Evolutionary conservation across 2,888 invertebrate species (phyloP), one percentile per base, ranked within the genome.

Genomic region (Phengaris alcon): DNA sequence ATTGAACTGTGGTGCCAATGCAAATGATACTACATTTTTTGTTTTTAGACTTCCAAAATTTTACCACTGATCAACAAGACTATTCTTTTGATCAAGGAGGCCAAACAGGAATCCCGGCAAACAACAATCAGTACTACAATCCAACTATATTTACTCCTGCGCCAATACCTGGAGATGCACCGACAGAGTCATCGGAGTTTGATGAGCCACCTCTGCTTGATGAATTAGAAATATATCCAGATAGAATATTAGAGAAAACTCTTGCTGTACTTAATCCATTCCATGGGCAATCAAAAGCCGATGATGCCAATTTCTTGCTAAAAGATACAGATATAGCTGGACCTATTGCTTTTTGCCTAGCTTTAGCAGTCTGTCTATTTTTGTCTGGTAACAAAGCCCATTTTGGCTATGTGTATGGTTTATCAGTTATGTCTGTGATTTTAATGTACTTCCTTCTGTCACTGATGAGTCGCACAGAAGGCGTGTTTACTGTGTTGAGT

Each of bases 381-480:
- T 86, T 96, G 13, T 95, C 96, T 75, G 96, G 96, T 0, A 97
- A 96, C 75, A 97, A 97, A 88, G 95, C 97, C 52, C 97, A 97
- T 81, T 98, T 98, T 90, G 97, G 98, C 75, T 98, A 98, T 93
- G 97, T 99, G 77, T 99, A 99, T 90, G 98, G 98, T 3, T 95
- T 99, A 76, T 98, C 98, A 13, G 95, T 97, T 72, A 95, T 98
- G 81, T 98, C 98, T 55, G 98, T 98, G 82, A 91, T 98, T 75
- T 94, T 98, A 78, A 98, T 98, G 97, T 99, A 98, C 86, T 95
- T 95, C 80, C 91, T 98, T 75, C 91, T 98, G 72, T 96, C 96
- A 79, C 88, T 98, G 80, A 98, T 98, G 98, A 91, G 93, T 79
- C 94, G 95, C 13, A 88, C 94, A 48, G 95, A 94, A 82, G 95